A percentile compares a stretch with the other conserved stretches of the same genome.
Conservation (phyloP, 2,888 invertebrate species). For the Aromia moschata region DNA sequence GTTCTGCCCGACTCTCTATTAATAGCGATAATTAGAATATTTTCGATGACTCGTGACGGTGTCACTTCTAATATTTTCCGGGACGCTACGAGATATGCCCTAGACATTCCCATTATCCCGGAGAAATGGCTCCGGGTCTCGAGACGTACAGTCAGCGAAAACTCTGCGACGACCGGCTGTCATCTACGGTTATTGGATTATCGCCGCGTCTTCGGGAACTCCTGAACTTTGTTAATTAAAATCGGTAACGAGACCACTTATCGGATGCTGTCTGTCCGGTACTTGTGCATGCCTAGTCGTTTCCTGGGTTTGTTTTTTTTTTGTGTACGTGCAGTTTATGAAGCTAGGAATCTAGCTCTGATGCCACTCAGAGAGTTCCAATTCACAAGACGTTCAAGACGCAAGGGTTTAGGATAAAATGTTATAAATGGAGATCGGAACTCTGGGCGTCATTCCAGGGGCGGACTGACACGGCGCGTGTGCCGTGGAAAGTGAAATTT, state of each 20-base stretch:
- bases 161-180: slow-evolving; percentile 29
- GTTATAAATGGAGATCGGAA: too few species aligned
- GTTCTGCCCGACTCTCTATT: neutral
- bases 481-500: too few species aligned
- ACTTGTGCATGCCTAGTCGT: slow-evolving; percentile 6
- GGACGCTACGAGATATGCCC: slow-evolving; percentile 24
- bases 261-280: slow-evolving; percentile 2
- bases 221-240: slow-evolving; percentile 33
- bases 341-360: too few species aligned
- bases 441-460: too few species aligned
- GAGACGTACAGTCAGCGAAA: slow-evolving; percentile 32
- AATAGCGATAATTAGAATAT: slow-evolving; percentile 26
- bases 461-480: too few species aligned
- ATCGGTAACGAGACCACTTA: slow-evolving; percentile 29
- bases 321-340: too few species aligned
- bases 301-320: too few species aligned
- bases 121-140: slow-evolving; percentile 12
- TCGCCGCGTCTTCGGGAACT: slow-evolving; percentile 19
- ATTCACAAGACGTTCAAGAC: too few species aligned
- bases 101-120: slow-evolving; percentile 29
- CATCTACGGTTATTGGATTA: slow-evolving; percentile 31
- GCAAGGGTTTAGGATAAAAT: too few species aligned
- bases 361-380: too few species aligned
- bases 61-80: slow-evolving; percentile 34
- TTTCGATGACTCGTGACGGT: slow-evolving; percentile 29